Evolutionary conservation across 2,888 invertebrate genomes (phyloP).

Genomic region (Stramonita haemastoma): DNA sequence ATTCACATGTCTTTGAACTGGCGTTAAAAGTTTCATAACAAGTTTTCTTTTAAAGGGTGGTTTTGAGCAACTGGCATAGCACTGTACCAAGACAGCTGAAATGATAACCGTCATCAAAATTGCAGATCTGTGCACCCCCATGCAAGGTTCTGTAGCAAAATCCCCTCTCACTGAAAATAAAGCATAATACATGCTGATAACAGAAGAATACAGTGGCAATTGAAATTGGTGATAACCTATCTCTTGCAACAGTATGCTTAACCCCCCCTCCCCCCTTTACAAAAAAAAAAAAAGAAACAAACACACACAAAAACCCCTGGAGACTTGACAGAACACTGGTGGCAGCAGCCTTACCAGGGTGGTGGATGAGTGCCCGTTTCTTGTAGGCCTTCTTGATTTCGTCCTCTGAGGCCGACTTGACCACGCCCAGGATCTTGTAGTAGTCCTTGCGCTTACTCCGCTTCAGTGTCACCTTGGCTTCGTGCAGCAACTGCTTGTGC

Average conservation of each 20-base stretch:
- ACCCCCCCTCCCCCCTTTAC: too few species aligned
- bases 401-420: conserved; percentile 89
- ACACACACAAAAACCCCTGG: neutral
- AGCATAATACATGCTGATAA: too few species aligned
- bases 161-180: too few species aligned
- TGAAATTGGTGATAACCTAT: too few species aligned
- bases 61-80: too few species aligned
- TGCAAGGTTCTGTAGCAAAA: too few species aligned
- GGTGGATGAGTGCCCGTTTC: conserved; percentile 91
- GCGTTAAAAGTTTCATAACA: neutral
- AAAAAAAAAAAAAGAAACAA: neutral
- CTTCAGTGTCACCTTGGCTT: conserved; percentile 92
- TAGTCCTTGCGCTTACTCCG: conserved; percentile 96
- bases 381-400: conserved; percentile 97
- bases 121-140: too few species aligned
- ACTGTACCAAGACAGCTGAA: too few species aligned
- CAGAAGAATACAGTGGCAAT: too few species aligned
- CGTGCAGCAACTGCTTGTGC: conserved; percentile 87
- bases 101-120: too few species aligned
- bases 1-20: neutral
- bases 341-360: conserved; percentile 83
- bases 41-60: too few species aligned
- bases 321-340: neutral
- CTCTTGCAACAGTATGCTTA: too few species aligned
- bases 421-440: conserved; percentile 94